Base-by-base conservation (phyloP, 2,113 vertebrate genomes). In the Hypocryptadius cinnamomeus region DNA sequence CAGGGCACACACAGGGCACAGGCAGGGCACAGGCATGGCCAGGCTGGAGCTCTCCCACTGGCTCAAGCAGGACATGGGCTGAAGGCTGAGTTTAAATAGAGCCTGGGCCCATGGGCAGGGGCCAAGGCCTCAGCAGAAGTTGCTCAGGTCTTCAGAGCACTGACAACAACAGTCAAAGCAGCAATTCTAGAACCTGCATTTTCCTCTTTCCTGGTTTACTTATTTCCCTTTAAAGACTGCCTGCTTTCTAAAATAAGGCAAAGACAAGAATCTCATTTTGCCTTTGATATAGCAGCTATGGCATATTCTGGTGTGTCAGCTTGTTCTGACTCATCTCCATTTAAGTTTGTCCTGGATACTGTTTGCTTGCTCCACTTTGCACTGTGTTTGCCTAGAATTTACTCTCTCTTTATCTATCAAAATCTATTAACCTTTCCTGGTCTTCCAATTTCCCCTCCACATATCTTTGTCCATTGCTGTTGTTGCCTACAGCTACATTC, bases 341-440 rank as follows among this genome's bases (percentile, higher is more conserved):
- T 95, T 89, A 72, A 87, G 90, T 89, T 87, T 95, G 92, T 79
- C 96, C 93, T 94, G 92, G 90, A 96, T 96, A 87, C 23, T 72
- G 59, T 92, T 94, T 91, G 81, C 39, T 72, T 92, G 87, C 66
- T 95, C 87, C 45, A 87, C 76, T 95, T 96, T 48, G 71, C 45
- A 48, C 40, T 87, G 77, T 57, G 79, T 94, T 91, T 95, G 50
- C 63, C 74, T 76, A 27, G 65, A 76, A 94, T 87, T 81, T 85
- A 76, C 45, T 78, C 21, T 33, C 6, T 84, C 64, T 80, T 91
- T 20, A 65, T 72, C 35, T 72, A 85, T 19, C 71, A 79, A 76
- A 82, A 72, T 65, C 51, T 86, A 25, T 68, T 76, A 85, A 76
- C n/a, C 22, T 65, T 82, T 85, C 61, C 71, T 21, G 22, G 33